phyloP scores from a whole-genome alignment of 2,888 invertebrate genomes.

The Altica lythri region DNA sequence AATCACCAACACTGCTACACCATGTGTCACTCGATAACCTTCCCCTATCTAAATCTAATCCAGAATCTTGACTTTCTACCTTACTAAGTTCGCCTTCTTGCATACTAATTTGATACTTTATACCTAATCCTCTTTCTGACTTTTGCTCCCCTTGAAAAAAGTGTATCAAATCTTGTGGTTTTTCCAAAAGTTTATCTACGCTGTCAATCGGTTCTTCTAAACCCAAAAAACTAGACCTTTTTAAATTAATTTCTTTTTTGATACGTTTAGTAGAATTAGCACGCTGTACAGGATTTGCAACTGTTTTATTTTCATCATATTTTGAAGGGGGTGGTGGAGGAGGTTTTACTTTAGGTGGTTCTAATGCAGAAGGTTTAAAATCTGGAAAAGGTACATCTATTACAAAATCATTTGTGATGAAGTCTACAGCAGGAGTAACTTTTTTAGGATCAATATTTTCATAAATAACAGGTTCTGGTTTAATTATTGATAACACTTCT shows the following conservation, averaged over 20 bases:
- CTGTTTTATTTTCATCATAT: conserved; percentile 62
- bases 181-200: conserved; percentile 63
- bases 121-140: conserved; percentile 76
- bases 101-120: conserved; percentile 57
- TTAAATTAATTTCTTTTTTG: conserved; percentile 82
- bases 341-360: conserved; percentile 62
- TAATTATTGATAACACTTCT: conserved; percentile 24
- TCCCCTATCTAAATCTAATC: conserved; percentile 69
- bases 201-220: conserved; percentile 76
- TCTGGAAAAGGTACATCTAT: conserved; percentile 61
- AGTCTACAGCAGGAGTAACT: conserved; percentile 48
- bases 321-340: conserved; percentile 90
- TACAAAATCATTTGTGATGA: conserved; percentile 55
- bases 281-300: conserved; percentile 62
- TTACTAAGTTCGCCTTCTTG: conserved; percentile 49
- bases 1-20: conserved; percentile 57
- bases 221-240: conserved; percentile 84
- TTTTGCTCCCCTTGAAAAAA: conserved; percentile 81
- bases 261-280: conserved; percentile 83
- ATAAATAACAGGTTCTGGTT: conserved; percentile 56
- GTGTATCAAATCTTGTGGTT: conserved; percentile 79
- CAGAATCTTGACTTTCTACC: conserved; percentile 76
- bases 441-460: conserved; percentile 58
- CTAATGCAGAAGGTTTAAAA: conserved; percentile 65
- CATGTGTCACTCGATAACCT: conserved; percentile 63